Base-by-base conservation (phyloP, 2,888 invertebrate genomes). In the Toxonevra muliebris region DNA sequence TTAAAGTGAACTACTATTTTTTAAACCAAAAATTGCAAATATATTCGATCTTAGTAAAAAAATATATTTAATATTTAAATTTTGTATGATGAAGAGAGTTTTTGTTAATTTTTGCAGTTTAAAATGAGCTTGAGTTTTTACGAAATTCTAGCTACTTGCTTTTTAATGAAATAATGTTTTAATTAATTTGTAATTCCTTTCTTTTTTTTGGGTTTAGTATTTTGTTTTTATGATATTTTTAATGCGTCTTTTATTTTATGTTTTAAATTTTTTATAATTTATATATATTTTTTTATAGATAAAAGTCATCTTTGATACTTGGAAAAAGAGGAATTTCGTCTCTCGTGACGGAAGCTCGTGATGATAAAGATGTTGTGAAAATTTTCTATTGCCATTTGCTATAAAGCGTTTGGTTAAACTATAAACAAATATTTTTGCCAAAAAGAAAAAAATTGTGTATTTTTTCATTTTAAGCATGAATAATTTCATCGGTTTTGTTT, bases 261-360 rank as follows among this genome's bases (percentile, higher is more conserved):
- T 48, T 20, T 19, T 20, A 3, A 42, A 15, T 42, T 20, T 61
- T 61, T 48, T 48, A 1, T 19, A 3, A 8, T n/a, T 57, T 60
- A 40, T 4, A 42, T 15, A 41, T 55, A 65, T 17, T 40, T 30
- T 61, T 69, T 67, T 61, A 60, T 30, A 30, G 30, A 40, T 65
- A 55, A 62, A 60, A 77, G 78, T 80, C 79, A 78, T 76, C 75
- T 82, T 81, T 82, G 82, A 82, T 82, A 82, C 81, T 82, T 82
- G 82, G 80, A 80, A 76, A 74, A 74, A 76, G 81, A 82, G 81
- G 81, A 80, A 76, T 30, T 30, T 30, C 7, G 30, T 30, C 30
- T 30, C 30, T n/a, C n/a, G n/a, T 30, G 30, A 30, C 30, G 7
- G 2, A 30, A 30, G 30, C 30, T 30, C 30, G 30, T 30, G 30